Evolutionary conservation across 2,888 invertebrate species (phyloP).

Genomic region (Tenthredo amoena): DNA sequence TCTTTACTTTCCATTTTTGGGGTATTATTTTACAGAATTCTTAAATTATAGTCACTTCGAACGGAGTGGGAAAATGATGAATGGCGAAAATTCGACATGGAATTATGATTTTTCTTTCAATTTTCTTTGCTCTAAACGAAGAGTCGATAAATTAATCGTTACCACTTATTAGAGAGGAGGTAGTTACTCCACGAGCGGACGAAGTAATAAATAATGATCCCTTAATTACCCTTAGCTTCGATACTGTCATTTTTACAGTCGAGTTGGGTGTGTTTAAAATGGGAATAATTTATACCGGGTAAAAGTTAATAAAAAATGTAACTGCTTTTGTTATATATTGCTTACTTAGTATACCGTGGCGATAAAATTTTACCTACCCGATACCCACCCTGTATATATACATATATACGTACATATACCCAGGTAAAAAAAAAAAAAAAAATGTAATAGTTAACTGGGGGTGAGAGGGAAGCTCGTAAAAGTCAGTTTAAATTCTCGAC

Average conservation of each 20-base stretch:
- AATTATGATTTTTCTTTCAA: not conserved
- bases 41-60: not conserved
- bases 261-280: constrained; percentile 13
- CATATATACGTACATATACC: not conserved
- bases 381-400: not conserved
- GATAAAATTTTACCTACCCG: not conserved
- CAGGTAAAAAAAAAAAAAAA: not conserved
- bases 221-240: constrained; percentile 23
- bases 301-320: not conserved
- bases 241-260: constrained; percentile 28
- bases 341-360: constrained; percentile 9
- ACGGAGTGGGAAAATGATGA: not conserved
- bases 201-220: constrained; percentile 26
- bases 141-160: not conserved
- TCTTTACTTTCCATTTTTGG: too few relatives aligned
- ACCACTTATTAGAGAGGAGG: not conserved
- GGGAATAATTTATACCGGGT: constrained; percentile 20
- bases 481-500: constrained; percentile 30
- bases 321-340: not conserved
- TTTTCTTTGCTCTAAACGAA: not conserved
- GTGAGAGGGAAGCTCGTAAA: constrained; percentile 19
- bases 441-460: not conserved
- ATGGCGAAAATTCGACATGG: not conserved
- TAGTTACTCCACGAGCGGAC: not conserved
- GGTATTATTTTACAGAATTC: too few relatives aligned